Conservation (phyloP, 1,140 invertebrate species). For the Melitaea cinxia region DNA sequence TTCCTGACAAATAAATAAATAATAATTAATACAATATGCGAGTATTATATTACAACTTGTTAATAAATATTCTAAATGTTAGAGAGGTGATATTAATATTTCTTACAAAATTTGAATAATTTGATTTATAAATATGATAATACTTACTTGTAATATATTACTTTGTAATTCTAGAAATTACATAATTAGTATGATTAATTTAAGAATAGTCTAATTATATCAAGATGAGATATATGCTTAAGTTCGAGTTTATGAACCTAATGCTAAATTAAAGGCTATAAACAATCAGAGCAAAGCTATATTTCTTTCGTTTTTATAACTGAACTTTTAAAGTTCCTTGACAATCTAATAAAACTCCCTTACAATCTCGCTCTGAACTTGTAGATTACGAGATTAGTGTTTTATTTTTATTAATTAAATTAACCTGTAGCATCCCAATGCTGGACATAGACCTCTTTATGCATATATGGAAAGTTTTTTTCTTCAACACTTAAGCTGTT, state of each 20-base stretch:
- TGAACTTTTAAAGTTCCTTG: no score
- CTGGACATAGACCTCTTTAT: no score
- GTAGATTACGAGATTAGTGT: no score
- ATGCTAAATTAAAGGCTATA: not conserved
- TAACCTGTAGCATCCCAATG: no score
- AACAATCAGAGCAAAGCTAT: not conserved
- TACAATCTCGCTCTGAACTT: no score
- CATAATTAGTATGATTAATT: constrained; percentile 24
- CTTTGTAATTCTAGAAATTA: constrained; percentile 11
- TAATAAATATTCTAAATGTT: constrained; percentile 37
- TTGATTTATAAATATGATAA: constrained; percentile 30
- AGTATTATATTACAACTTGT: constrained; percentile 40
- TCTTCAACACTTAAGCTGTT: no score
- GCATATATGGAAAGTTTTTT: no score
- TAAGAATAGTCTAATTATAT: constrained; percentile 11
- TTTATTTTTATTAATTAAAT: no score
- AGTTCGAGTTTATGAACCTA: not conserved
- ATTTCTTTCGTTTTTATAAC: no score
- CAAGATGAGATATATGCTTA: no score
- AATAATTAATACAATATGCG: constrained; percentile 42
- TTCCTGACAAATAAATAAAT: constrained; percentile 33
- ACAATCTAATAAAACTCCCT: no score
- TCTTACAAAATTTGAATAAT: constrained; percentile 37
- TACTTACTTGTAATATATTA: constrained; percentile 26
- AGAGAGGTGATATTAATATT: constrained; percentile 39